Base-by-base conservation (phyloP, 1,140 invertebrate genomes). In the Sminthurides bifidus region DNA sequence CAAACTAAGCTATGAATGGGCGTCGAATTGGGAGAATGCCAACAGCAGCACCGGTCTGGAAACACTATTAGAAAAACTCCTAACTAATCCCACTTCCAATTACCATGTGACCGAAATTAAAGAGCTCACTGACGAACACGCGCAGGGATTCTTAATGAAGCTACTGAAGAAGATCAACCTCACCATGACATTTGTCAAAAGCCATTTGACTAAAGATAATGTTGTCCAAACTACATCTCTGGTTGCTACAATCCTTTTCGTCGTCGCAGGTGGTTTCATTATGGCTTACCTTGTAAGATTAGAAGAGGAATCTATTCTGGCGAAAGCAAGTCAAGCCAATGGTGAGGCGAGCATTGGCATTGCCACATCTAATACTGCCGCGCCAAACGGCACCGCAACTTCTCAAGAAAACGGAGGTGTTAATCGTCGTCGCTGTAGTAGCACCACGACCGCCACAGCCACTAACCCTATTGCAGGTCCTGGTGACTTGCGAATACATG, bases 1-100 rank as follows among this genome's bases (percentile, higher is more conserved):
- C 21, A 81, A 84, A 52, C 73, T 94, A n/a, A 87, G 87, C 67
- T 95, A 92, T 68, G 88, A 93, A 67, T 95, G 92, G 90, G 69
- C 90, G 3, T 75, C 27, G 15, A 49, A 49, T 19, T 49, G 46
- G 46, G 46, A 27, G 3, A 48, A 48, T 21, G 21, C 30, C 24
- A 48, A 48, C 19, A 27, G 8, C 29, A 49, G 79, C 24, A 19
- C 24, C 12, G 53, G 78, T 23, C 72, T 92, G n/a, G 81, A 83
- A 37, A 75, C 79, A 59, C 81, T 82, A 0, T 77, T 91, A 35
- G 79, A 80, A 59, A 75, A 79, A 61, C 72, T 91, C 17, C 71
- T 90, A 49, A 78, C 79, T 64, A 76, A 81, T 76, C 45, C 56
- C 70, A 31, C 17, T 5, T 29, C 29, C 10, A 33, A 49, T 14